Evolutionary conservation across 2,113 vertebrate genomes (phyloP).

Genomic region (Podiceps cristatus): DNA sequence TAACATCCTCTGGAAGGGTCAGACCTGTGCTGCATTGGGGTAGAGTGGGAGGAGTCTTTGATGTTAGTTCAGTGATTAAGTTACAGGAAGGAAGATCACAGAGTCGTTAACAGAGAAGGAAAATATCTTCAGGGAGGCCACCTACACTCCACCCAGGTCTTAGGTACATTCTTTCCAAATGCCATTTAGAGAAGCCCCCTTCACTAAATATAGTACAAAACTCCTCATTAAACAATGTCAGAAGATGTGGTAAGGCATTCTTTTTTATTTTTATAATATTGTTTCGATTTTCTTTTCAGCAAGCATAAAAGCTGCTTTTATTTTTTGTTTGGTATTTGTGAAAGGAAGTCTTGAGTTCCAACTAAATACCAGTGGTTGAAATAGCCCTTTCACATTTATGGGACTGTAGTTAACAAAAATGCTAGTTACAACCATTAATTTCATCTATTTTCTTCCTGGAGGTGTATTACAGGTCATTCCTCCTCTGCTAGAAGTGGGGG

Average conservation of each 20-base stretch:
- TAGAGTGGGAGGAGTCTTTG: not conserved
- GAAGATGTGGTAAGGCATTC: not conserved
- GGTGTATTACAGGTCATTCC: not conserved
- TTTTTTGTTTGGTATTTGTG: not conserved
- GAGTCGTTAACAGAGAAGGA: not conserved
- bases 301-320: not conserved
- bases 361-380: not conserved
- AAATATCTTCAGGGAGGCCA: conserved; percentile 12
- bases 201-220: not conserved
- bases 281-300: not conserved
- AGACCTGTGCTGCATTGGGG: not conserved
- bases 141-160: not conserved
- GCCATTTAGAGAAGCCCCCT: not conserved
- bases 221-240: not conserved
- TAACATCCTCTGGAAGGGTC: not conserved
- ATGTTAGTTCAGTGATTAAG: conserved; percentile 25
- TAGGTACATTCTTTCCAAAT: not conserved
- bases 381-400: not conserved
- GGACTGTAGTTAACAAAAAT: not conserved
- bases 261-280: not conserved
- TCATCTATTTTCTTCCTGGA: not conserved
- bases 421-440: not conserved
- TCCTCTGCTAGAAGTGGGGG: not conserved
- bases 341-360: not conserved
- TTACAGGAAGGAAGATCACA: conserved; percentile 12